phyloP scores from a whole-genome alignment of 2,113 vertebrate genomes.

The Pyrgilauda ruficollis region DNA sequence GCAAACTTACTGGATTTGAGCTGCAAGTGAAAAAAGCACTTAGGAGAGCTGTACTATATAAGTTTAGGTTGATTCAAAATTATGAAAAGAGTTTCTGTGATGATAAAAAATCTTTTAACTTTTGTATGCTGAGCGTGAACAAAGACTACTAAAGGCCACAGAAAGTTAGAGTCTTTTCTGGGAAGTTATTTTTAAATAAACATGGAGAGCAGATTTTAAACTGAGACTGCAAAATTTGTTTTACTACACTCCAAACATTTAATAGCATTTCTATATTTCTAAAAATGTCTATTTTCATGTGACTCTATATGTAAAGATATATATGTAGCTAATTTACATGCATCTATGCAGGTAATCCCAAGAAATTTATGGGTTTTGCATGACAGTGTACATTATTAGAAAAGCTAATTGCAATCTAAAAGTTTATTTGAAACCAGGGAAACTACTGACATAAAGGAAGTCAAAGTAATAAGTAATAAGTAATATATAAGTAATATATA shows the following conservation, averaged over 20 bases:
- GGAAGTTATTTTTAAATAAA: not conserved
- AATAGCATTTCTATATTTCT: not conserved
- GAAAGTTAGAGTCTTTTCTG: not conserved
- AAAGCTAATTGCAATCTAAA: not conserved
- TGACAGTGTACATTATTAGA: not conserved
- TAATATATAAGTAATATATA: not conserved
- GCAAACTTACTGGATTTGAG: not conserved
- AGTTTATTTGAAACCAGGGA: not conserved
- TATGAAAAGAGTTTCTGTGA: not conserved
- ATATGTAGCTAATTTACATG: not conserved
- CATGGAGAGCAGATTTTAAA: not conserved
- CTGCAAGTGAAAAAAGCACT: not conserved
- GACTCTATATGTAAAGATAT: not conserved
- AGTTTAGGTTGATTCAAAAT: not conserved
- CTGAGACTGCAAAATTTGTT: not conserved
- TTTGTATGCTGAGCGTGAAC: not conserved
- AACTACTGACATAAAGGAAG: not conserved
- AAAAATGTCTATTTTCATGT: not conserved
- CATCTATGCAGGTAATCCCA: not conserved
- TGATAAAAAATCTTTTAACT: not conserved
- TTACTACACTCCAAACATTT: not conserved
- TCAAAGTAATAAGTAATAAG: not conserved
- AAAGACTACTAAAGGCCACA: not conserved
- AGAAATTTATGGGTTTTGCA: not conserved
- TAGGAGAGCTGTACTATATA: not conserved